Evolutionary conservation across 2,888 invertebrate genomes (phyloP), one percentile per base, ranked within the genome.

Genomic region (Falcaria lacertinaria): DNA sequence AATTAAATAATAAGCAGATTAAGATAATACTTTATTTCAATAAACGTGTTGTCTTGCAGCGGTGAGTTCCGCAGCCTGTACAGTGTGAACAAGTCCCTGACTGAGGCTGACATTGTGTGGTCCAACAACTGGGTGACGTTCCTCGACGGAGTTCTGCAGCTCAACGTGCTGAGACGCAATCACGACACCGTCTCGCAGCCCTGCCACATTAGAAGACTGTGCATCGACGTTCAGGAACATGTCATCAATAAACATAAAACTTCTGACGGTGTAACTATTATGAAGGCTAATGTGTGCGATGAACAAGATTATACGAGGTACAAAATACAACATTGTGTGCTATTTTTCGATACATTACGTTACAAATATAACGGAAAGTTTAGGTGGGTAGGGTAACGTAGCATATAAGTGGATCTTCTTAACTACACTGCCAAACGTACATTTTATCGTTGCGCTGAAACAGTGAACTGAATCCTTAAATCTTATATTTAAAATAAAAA

Each of bases 121-220:
- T 87, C 90, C 15, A 91, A 91, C 41, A 94, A 95, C 69, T 97
- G 96, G 96, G 92, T 94, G 0, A 91, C 94, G 2, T 93, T 95
- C 57, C 87, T 97, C 59, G 97, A 97, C 73, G 93, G 94, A 0
- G 91, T 97, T 90, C 75, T 97, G 11, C 97, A 97, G 79, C 90
- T 95, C 45, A 89, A 91, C 40, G 88, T 93, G n/a, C 64, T 95
- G n/a, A 90, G 90, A 19, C 81, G 91, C 36, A 82, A 91, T 11
- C 83, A 91, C 1, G 90, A 93, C 39, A 87, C 91, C 1, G 80
- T 94, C 0, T 84, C 91, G 36, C 81, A 94, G 13, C 94, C 94
- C 0, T 92, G 91, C 0, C 60, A 57, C 3, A 69, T 82, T 1
- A 63, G 64, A 36, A 60, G 50, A 14, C 52, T 81, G 0, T 38